Conservation (phyloP, 2,113 vertebrate species). For the Felis chaus region DNA sequence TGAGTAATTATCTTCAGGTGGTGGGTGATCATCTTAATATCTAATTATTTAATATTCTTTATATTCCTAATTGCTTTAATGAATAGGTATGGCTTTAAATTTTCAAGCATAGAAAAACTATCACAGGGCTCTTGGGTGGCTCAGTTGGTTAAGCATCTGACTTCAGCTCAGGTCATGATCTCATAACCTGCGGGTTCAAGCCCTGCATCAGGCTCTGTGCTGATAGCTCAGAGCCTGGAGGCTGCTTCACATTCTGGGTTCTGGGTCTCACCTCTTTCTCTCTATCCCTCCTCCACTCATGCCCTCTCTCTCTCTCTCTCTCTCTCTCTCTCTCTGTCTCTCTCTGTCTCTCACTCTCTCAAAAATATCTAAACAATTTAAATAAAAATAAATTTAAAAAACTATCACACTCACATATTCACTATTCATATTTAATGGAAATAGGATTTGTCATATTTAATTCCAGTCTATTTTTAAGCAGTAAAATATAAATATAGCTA, state of each 20-base stretch:
- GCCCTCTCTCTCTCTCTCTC: no score
- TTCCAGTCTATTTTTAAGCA: conserved; percentile 1
- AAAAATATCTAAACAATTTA: no score
- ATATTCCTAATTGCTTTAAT: neutral
- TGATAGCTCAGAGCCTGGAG: no score
- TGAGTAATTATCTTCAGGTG: neutral
- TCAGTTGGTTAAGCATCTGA: no score
- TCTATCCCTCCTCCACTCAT: no score
- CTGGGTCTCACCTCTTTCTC: no score
- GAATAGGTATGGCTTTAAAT: neutral
- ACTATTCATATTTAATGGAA: conserved; percentile 6
- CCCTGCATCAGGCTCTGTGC: no score
- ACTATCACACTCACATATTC: neutral
- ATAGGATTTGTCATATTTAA: conserved; percentile 1
- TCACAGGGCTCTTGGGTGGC: neutral
- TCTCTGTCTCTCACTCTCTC: no score
- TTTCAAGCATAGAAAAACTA: conserved; percentile 15
- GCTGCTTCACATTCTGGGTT: no score
- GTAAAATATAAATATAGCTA: neutral
- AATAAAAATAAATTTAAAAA: neutral
- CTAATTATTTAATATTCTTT: neutral
- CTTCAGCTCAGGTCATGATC: no score
- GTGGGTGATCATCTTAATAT: neutral
- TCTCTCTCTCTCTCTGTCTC: no score
- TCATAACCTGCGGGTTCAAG: no score